These are phyloP conservation scores for Smithornis capensis DNA, from an alignment of 2,113 vertebrate genomes.

Conservation along the genomic window DNA sequence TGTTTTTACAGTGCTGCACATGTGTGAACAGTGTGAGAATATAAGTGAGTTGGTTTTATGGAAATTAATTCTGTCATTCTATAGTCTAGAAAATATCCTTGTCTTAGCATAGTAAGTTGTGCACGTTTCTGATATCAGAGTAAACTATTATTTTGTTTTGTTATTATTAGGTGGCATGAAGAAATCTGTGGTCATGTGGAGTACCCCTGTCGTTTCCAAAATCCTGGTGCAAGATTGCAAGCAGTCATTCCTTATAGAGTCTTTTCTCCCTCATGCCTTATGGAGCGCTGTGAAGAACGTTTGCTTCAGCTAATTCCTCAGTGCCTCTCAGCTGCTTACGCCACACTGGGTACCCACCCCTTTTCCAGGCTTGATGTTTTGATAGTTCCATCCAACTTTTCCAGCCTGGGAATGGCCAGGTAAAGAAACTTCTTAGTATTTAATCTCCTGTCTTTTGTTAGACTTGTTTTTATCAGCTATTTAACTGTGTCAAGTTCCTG, in stretches of 20 bases:
- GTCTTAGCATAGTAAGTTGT: not conserved
- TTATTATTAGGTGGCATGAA: slow-evolving; percentile 52
- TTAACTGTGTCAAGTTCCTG: not conserved
- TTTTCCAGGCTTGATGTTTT: slow-evolving; percentile 92
- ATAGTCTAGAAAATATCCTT: not conserved
- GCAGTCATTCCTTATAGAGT: slow-evolving; percentile 85
- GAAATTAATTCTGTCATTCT: not conserved
- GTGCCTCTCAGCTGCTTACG: slow-evolving; percentile 86
- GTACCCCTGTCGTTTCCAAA: slow-evolving; percentile 89
- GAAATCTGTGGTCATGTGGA: slow-evolving; percentile 82
- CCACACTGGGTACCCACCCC: slow-evolving; percentile 87
- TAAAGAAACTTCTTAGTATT: slow-evolving; percentile 59
- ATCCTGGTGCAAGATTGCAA: slow-evolving; percentile 70
- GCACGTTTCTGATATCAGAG: not conserved
- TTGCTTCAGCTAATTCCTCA: slow-evolving; percentile 79
- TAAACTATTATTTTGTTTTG: not conserved
- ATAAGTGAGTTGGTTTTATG: not conserved
- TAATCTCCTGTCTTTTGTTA: not conserved
- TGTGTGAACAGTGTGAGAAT: not conserved
- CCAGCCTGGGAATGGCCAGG: slow-evolving; percentile 98
- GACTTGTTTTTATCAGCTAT: not conserved
- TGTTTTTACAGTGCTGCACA: not conserved
- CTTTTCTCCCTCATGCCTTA: slow-evolving; percentile 83
- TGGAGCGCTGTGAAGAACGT: slow-evolving; percentile 69
- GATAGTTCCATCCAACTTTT: slow-evolving; percentile 91